These are phyloP conservation scores for Pongo abelii DNA, from an alignment of 2,113 vertebrate species.

Conservation along the genomic window DNA sequence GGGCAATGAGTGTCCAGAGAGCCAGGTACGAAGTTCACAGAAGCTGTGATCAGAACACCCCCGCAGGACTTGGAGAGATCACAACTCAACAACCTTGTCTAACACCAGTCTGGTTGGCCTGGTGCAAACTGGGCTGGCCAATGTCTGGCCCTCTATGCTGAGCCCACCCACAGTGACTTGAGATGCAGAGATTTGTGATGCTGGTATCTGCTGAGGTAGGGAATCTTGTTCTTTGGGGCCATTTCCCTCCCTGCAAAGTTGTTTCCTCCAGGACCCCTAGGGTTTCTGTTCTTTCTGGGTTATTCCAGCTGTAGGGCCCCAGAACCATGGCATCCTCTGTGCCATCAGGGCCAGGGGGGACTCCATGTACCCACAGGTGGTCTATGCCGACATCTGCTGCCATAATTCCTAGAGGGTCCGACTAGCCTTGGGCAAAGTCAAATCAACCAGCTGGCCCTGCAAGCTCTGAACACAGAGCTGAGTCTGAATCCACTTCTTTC, in stretches of 20 bases:
- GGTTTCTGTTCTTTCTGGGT: neutral
- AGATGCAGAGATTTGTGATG: neutral
- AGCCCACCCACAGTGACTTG: neutral
- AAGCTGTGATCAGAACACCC: neutral
- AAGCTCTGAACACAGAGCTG: neutral
- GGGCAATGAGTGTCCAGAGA: neutral
- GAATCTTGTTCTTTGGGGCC: neutral
- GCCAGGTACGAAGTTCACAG: accelerated
- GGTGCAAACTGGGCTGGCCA: neutral
- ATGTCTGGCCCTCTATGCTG: accelerated
- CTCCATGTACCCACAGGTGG: too few relatives aligned
- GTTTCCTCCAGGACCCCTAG: neutral
- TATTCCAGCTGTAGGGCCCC: neutral
- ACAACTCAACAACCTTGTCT: neutral
- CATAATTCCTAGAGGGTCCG: neutral
- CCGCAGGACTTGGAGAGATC: neutral
- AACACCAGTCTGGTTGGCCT: accelerated
- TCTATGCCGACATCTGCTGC: neutral
- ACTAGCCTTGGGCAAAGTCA: neutral
- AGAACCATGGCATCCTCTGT: accelerated
- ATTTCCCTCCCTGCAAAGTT: neutral
- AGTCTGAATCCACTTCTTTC: neutral
- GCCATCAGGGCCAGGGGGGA: neutral
- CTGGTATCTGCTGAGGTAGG: neutral
- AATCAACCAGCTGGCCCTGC: neutral